phyloP scores from a whole-genome alignment of 2,113 vertebrate species.

The Promerops cafer region DNA sequence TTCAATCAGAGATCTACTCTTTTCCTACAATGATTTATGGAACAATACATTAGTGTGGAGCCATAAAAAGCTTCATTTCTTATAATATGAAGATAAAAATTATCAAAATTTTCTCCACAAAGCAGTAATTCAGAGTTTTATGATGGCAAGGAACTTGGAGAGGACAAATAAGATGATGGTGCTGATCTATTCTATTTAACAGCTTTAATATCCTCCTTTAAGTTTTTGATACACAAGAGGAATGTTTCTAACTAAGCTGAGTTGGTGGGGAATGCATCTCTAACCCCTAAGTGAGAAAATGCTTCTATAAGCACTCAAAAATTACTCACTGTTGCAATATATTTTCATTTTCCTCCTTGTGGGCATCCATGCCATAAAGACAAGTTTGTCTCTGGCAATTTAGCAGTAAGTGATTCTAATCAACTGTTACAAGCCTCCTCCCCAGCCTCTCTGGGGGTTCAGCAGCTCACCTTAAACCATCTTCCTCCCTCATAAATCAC shows the following conservation, averaged over 20 bases:
- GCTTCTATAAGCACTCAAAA: not conserved
- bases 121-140: not conserved
- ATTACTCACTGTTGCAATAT: not conserved
- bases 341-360: not conserved
- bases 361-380: not conserved
- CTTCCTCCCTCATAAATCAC: not conserved
- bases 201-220: not conserved
- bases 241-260: not conserved
- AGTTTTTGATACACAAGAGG: not conserved
- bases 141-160: not conserved
- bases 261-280: not conserved
- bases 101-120: not conserved
- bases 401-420: not conserved
- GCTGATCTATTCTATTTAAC: not conserved
- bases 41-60: not conserved
- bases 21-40: not conserved
- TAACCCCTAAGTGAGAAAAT: not conserved
- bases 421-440: not conserved
- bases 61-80: not conserved
- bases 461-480: not conserved
- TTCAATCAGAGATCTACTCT: not conserved
- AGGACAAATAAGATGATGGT: not conserved
- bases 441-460: not conserved
- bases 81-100: not conserved
- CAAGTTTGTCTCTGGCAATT: not conserved